phyloP scores from a whole-genome alignment of 2,113 vertebrate species.

The Eretmochelys imbricata region DNA sequence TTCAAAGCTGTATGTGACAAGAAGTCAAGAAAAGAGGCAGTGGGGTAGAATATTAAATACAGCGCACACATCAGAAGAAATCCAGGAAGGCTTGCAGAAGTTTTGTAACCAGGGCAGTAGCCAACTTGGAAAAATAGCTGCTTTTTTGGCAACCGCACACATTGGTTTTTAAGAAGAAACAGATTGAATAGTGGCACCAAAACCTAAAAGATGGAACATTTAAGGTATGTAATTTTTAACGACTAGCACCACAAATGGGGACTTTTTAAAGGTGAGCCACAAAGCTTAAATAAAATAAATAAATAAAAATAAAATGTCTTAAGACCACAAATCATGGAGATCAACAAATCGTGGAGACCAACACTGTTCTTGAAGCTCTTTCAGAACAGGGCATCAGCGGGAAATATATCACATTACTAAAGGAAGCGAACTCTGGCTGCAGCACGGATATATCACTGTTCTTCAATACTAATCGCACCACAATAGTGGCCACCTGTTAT shows the following conservation, averaged over 20 bases:
- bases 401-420: too few species aligned
- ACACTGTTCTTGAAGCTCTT: too few species aligned
- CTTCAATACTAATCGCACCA: too few species aligned
- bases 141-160: not conserved
- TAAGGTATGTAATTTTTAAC: not conserved
- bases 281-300: not conserved
- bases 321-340: not conserved
- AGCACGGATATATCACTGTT: not conserved
- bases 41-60: not conserved
- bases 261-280: not conserved
- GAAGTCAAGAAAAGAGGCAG: not conserved
- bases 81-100: not conserved
- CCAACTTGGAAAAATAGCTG: not conserved
- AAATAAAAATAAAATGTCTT: fast-evolving
- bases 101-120: not conserved
- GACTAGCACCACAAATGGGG: not conserved
- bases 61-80: not conserved
- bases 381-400: too few species aligned
- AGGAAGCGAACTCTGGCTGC: too few species aligned
- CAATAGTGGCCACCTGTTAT: not conserved
- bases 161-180: not conserved
- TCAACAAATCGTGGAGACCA: not conserved
- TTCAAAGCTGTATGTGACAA: not conserved
- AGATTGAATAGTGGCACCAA: not conserved
- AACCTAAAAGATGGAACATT: not conserved